Base-by-base conservation (phyloP, 2,113 vertebrate genomes). In the Alligator sinensis region DNA sequence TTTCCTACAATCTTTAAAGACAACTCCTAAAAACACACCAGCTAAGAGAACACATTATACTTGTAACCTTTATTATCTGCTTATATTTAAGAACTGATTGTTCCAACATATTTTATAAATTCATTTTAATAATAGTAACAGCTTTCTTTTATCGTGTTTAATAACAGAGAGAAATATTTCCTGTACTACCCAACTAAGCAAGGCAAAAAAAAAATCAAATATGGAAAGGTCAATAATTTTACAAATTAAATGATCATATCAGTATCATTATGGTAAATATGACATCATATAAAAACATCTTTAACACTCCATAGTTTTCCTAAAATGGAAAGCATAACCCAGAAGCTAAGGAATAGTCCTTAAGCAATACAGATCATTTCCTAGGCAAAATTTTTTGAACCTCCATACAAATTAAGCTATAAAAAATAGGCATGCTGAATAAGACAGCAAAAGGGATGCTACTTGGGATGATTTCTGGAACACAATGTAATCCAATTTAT, bases 41-140 rank as follows among this genome's bases (percentile, higher is more conserved):
- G 77, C 66, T 84, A 96, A 84, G 60, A 91, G 94, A 91, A 91
- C 76, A 90, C 82, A 86, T 64, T 10, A 92, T 57, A 82, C 47
- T 64, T 80, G 5, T 90, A 30, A 80, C 54, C 68, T 68, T 95
- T 22, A 63, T 78, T 87, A n/a, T 80, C 47, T 89, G 75, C 72
- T 94, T 83, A 59, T 4, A 84, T 34, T 81, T 34, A 89, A 5
- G 74, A 87, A 88, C 83, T 34, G 22, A 75, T 90, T 84, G 9
- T 86, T 82, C 66, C 22, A 85, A 87, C 30, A 12, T 82, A 82
- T 82, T 91, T 85, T 61, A 66, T 59, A 62, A 87, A 89, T 30
- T 24, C 24, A 77, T 57, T 74, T n/a, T 66, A 66, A 66, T 17
- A 66, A 17, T 27, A 9, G 15, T 30, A 66, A 66, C 5, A 1